Percentiles rank a stretch among this genome's conserved stretches.
Evolutionary conservation across 53 echinoderm and acorn worm species (phyloP).

Genomic region (Paelopatides confundens): DNA sequence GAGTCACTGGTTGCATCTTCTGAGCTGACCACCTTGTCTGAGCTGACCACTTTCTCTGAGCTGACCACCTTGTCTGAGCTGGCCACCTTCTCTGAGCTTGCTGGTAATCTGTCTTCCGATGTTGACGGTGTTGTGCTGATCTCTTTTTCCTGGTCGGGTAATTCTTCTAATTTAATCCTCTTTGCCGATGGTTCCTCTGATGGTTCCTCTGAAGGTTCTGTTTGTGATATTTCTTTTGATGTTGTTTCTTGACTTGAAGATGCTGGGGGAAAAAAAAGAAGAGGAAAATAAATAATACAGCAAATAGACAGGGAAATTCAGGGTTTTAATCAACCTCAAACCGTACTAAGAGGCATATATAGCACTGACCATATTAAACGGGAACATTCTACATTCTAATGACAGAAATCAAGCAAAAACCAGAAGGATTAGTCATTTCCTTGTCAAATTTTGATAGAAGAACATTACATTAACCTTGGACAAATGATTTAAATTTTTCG

Average conservation of each 20-base stretch:
- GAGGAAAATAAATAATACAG: neutral
- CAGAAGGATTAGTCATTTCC: no score
- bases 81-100: neutral
- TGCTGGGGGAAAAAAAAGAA: neutral
- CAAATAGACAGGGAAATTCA: no score
- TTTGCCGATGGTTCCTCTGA: constrained; percentile 20
- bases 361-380: no score
- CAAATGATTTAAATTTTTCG: no score
- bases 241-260: constrained; percentile 4
- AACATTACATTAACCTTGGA: no score
- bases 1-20: neutral
- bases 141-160: constrained; percentile 11
- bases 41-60: constrained; percentile 5
- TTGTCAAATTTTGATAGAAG: no score
- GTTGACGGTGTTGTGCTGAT: constrained; percentile 7
- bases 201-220: neutral
- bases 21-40: constrained; percentile 3
- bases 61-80: constrained; percentile 2
- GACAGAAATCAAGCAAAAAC: no score
- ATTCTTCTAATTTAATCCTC: constrained; percentile 7
- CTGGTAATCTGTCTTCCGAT: constrained; percentile 13
- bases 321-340: no score
- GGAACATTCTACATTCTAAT: no score
- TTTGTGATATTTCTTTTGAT: neutral
- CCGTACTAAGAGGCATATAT: no score